These are phyloP conservation scores for Rhingia rostrata DNA, from an alignment of 2,888 invertebrate species.

Conservation along the genomic window DNA sequence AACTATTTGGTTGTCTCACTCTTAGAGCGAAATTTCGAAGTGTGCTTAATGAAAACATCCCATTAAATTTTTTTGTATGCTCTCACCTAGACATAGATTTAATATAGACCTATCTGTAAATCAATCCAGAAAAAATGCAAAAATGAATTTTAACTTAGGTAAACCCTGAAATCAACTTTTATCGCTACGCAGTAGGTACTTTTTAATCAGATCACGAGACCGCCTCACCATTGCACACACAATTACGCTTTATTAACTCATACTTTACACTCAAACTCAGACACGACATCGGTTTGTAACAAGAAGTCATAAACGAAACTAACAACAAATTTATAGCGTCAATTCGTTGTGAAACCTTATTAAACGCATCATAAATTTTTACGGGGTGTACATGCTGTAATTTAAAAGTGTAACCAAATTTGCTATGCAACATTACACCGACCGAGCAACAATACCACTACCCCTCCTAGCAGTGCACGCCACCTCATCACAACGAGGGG, in stretches of 20 bases:
- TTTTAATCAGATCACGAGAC: conserved; percentile 3
- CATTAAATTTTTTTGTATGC: not conserved
- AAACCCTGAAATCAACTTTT: conserved; percentile 6
- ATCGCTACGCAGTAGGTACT: conserved; percentile 16
- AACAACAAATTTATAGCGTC: conserved; percentile 62
- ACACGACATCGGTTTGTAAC: not conserved
- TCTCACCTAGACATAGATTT: not conserved
- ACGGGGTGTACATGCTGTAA: conserved; percentile 69
- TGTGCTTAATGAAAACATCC: not conserved
- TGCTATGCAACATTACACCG: conserved; percentile 72
- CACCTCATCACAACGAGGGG: conserved; percentile 1
- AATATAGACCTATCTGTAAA: not conserved
- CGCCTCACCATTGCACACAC: not conserved
- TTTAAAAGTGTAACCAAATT: conserved; percentile 70
- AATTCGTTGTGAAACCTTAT: conserved; percentile 72
- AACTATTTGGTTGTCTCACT: not conserved
- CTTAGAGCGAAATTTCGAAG: not conserved
- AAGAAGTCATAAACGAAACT: conserved; percentile 23
- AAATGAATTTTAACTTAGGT: not conserved
- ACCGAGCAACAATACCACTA: conserved; percentile 52
- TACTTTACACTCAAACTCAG: conserved; percentile 1
- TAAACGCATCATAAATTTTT: conserved; percentile 74
- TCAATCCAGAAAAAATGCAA: not conserved
- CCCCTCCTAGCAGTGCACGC: not conserved
- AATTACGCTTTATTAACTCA: conserved; percentile 39